These are phyloP conservation scores for Synanceia verrucosa DNA, from an alignment of 2,797 vertebrate genomes.

Conservation along the genomic window DNA sequence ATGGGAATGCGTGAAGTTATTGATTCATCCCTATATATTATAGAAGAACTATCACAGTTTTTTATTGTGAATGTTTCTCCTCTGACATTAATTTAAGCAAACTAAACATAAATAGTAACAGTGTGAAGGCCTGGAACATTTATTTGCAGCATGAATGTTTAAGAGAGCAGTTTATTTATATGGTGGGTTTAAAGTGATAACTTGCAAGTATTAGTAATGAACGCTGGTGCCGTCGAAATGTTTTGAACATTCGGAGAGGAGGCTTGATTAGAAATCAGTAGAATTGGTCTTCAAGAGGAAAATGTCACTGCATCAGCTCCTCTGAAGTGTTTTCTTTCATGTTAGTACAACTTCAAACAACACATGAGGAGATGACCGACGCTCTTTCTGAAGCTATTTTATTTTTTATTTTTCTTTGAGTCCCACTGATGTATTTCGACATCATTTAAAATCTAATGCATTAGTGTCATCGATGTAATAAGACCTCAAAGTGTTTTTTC, in stretches of 20 bases:
- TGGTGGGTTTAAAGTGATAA: constrained; percentile 9
- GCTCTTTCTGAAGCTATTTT: no score
- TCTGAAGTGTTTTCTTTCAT: constrained; percentile 16
- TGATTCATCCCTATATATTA: neutral
- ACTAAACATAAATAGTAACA: constrained; percentile 10
- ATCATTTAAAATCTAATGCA: no score
- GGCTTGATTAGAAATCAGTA: constrained; percentile 62
- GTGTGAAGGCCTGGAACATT: constrained; percentile 5
- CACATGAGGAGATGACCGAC: neutral
- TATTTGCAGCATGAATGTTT: constrained; percentile 46
- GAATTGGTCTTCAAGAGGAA: constrained; percentile 28
- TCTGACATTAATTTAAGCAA: constrained; percentile 3
- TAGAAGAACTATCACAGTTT: neutral
- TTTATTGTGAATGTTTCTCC: neutral
- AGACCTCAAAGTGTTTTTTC: no score
- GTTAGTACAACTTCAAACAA: neutral
- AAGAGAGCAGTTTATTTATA: constrained; percentile 25
- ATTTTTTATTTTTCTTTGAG: no score
- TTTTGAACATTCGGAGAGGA: constrained; percentile 35
- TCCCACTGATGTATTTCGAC: no score
- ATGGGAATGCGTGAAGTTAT: neutral
- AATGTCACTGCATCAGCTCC: constrained; percentile 8
- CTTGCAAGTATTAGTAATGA: constrained; percentile 50
- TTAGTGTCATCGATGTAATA: no score
- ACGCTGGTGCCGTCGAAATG: constrained; percentile 7